phyloP scores from a whole-genome alignment of 2,797 vertebrate species.

The Meriones psammophilus region DNA sequence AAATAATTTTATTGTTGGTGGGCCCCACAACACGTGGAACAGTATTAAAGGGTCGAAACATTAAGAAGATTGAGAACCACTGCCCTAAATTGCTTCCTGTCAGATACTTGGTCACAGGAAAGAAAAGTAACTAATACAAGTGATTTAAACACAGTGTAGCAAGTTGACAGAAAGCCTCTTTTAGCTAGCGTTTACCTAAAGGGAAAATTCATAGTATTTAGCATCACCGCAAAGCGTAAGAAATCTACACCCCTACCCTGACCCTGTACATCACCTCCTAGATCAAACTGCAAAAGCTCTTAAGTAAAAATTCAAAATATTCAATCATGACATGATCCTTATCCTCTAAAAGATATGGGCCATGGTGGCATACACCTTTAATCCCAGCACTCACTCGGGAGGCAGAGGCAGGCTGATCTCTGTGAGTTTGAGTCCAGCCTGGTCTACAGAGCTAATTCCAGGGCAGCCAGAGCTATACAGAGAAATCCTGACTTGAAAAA shows the following conservation, averaged over 20 bases:
- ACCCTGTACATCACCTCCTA: neutral
- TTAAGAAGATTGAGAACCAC: neutral
- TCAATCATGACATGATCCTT: neutral
- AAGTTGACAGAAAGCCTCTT: neutral
- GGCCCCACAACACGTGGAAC: neutral
- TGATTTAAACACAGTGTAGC: neutral
- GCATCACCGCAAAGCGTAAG: conserved; percentile 17
- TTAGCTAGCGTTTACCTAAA: neutral
- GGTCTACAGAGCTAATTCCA: too few species aligned
- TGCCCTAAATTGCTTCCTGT: neutral
- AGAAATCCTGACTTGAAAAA: too few species aligned
- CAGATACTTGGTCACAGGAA: neutral
- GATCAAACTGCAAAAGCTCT: conserved; percentile 8
- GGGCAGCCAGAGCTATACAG: too few species aligned
- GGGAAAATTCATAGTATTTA: neutral
- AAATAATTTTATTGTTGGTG: neutral
- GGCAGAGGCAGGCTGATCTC: too few species aligned
- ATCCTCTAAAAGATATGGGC: neutral
- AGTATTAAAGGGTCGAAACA: neutral
- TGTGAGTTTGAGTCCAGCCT: too few species aligned
- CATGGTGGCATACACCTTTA: too few species aligned
- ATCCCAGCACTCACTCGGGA: too few species aligned
- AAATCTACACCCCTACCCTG: neutral
- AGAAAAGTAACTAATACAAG: neutral
- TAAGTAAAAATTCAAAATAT: neutral